Base-by-base conservation (phyloP, 2,888 invertebrate genomes). In the Lasius platythorax region DNA sequence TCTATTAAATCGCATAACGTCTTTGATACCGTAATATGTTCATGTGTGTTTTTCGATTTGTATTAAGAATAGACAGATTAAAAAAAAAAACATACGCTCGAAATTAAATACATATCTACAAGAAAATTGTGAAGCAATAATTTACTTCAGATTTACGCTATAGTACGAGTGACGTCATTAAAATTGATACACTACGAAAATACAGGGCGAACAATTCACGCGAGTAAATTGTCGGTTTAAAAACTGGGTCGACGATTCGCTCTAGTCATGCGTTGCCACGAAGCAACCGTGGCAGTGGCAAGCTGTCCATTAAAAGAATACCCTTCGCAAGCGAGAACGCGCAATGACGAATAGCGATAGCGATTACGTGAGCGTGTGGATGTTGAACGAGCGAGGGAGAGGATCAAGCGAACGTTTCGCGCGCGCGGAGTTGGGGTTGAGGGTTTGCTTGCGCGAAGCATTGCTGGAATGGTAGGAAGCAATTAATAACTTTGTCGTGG, bases 401-500 rank as follows among this genome's bases (percentile, higher is more conserved):
- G 86, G 53, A 70, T 79, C 72, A 64, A 79, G 87, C 70, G 74
- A 85, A 84, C 76, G 86, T 72, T 82, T 68, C n/a, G 37, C 74
- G 83, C 68, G 85, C 86, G 78, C 84, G 82, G 85, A 70, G 85
- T 84, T 37, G 73, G 73, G 73, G 85, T 86, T 83, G 89, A 87
- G 85, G 89, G 91, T 91, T 92, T 86, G 88, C 92, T 86, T 86
- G 91, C 90, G 89, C 90, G 53, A 76, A 67, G 46, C 91, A 85
- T 88, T 87, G 86, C 86, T 89, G 90, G 92, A 94, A 93, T 93
- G 91, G 93, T 93, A 93, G 94, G 94, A 94, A 94, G 94, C 94
- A 94, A 94, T 94, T 94, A 94, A 94, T 94, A 94, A 94, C 94
- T 94, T 94, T 92, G 93, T 93, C 94, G 92, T 94, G 93, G 93